Percentiles rank a stretch among this genome's conserved stretches.
These are phyloP conservation scores for Daboia siamensis DNA, from an alignment of 2,113 vertebrate genomes.

Conservation along the genomic window DNA sequence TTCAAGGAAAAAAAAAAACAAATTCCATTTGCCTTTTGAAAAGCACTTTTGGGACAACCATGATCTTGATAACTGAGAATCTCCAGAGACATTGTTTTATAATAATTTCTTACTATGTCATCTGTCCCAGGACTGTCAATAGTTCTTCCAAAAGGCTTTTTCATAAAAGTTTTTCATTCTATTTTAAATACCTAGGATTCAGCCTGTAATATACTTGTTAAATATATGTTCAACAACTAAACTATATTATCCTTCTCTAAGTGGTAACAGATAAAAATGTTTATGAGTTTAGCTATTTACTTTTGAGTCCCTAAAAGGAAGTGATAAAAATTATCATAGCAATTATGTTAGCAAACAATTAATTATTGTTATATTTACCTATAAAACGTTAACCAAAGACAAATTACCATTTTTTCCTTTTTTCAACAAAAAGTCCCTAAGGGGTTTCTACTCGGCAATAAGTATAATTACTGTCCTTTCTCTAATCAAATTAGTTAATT, in stretches of 20 bases:
- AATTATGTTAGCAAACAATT: neutral
- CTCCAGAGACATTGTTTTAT: neutral
- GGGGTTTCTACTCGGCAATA: too few species aligned
- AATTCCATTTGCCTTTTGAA: neutral
- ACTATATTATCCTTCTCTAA: neutral
- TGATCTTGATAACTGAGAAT: neutral
- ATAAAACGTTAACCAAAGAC: neutral
- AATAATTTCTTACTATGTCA: neutral
- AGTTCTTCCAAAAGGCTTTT: neutral
- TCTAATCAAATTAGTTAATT: too few species aligned
- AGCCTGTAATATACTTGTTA: neutral
- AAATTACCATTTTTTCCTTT: neutral
- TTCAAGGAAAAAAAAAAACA: neutral
- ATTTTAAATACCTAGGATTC: neutral
- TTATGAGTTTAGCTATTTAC: neutral
- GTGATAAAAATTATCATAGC: neutral
- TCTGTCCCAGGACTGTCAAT: neutral
- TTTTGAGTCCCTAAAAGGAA: neutral
- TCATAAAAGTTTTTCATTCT: neutral
- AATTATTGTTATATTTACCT: neutral
- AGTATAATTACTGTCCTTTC: too few species aligned
- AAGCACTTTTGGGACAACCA: neutral
- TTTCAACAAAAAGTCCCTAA: neutral
- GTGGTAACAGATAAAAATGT: neutral
- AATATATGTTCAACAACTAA: neutral